Conservation (phyloP, 2,113 vertebrate genomes). For the Aphyosemion australe region DNA sequence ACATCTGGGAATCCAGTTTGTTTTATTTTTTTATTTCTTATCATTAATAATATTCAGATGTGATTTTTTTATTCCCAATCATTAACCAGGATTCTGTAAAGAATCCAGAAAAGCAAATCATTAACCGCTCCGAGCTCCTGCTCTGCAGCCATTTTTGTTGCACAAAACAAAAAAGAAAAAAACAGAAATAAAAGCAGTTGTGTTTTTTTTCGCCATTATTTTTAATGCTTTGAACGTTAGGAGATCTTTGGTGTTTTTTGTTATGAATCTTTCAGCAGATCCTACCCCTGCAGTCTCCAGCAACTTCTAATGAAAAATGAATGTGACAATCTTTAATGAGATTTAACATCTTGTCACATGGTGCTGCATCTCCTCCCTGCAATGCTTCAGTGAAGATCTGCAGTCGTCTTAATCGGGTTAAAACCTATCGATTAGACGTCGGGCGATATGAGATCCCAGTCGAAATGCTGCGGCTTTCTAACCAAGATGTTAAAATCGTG, state of each 20-base stretch:
- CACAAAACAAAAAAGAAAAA: neutral
- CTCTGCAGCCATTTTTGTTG: neutral
- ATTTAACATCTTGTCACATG: slow-evolving; percentile 28
- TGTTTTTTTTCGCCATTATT: neutral
- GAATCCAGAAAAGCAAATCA: slow-evolving; percentile 10
- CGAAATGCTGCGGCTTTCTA: neutral
- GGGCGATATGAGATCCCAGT: slow-evolving; percentile 21
- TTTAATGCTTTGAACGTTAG: slow-evolving; percentile 32
- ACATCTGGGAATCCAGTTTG: neutral
- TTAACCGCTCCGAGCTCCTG: slow-evolving; percentile 1
- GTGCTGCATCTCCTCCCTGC: neutral
- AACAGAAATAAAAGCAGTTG: neutral
- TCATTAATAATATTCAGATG: slow-evolving; percentile 8
- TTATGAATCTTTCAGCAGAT: slow-evolving; percentile 66
- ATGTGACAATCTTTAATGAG: slow-evolving; percentile 55
- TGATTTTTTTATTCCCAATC: slow-evolving; percentile 31
- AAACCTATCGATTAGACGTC: slow-evolving; percentile 54
- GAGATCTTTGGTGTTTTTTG: slow-evolving; percentile 45
- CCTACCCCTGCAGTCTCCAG: slow-evolving; percentile 39
- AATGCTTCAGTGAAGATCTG: slow-evolving; percentile 11
- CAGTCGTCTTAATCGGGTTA: slow-evolving; percentile 37
- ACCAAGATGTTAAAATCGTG: neutral
- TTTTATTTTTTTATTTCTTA: neutral
- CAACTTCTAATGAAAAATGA: slow-evolving; percentile 65
- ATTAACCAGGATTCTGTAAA: slow-evolving; percentile 17